These are phyloP conservation scores for Hirundo rustica DNA, from an alignment of 2,797 vertebrate genomes.

Conservation along the genomic window DNA sequence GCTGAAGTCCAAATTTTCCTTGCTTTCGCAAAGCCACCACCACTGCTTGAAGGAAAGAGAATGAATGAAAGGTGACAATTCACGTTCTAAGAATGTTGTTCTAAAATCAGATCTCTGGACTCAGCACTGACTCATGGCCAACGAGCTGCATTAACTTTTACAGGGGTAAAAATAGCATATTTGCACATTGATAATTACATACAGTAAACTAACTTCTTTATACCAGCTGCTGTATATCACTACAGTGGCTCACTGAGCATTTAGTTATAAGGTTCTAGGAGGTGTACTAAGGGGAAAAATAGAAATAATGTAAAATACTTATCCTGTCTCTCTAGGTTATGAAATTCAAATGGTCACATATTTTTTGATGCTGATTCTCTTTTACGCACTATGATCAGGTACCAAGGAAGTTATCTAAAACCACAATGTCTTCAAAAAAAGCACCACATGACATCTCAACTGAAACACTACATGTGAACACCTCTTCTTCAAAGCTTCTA, in stretches of 20 bases:
- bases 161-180: neutral
- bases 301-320: neutral
- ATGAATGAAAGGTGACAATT: neutral
- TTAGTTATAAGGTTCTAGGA: neutral
- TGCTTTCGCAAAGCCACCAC: neutral
- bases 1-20: neutral
- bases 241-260: neutral
- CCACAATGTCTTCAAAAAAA: neutral
- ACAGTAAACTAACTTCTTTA: neutral
- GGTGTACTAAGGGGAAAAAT: neutral
- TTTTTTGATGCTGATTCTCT: neutral
- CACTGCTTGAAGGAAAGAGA: neutral
- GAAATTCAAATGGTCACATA: neutral
- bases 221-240: neutral
- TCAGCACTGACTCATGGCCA: neutral
- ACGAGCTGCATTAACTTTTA: neutral
- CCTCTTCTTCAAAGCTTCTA: neutral
- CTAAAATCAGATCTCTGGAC: neutral
- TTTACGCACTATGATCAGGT: neutral
- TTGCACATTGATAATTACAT: neutral
- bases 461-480: neutral
- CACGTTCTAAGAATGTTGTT: neutral
- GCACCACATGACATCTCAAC: neutral
- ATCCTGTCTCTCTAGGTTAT: neutral
- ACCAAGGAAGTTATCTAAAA: neutral